These are phyloP conservation scores for Ceyx cyanopectus DNA, from an alignment of 2,113 vertebrate species.

Conservation along the genomic window DNA sequence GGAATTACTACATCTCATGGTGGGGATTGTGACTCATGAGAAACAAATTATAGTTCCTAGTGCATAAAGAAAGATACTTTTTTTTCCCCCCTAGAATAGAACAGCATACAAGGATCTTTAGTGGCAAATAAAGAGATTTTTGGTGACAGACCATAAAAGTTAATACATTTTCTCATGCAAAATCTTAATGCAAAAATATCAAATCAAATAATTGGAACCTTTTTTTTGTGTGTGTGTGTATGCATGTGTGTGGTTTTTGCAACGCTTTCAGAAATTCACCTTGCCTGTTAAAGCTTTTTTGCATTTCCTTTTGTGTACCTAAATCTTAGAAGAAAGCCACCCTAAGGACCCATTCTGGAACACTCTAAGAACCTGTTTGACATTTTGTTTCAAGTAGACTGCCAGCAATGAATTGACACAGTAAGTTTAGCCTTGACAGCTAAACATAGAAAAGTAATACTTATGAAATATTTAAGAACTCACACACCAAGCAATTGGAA, in stretches of 20 bases:
- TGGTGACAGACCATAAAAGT: not conserved
- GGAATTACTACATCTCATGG: not conserved
- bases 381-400: not conserved
- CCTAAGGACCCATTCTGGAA: not conserved
- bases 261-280: not conserved
- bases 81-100: not conserved
- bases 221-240: no score
- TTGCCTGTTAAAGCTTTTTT: not conserved
- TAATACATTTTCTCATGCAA: rapidly evolving
- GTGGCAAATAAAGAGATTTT: not conserved
- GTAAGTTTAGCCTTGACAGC: not conserved
- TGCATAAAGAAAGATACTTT: not conserved
- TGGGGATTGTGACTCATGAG: not conserved
- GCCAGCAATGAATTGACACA: not conserved
- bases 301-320: not conserved
- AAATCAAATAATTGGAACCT: not conserved
- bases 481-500: not conserved
- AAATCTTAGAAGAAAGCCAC: not conserved
- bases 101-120: not conserved
- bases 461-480: constrained; percentile 16
- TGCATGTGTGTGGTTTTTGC: not conserved
- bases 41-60: not conserved
- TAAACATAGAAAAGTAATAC: not conserved
- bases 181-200: not conserved
- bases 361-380: not conserved